Evolutionary conservation across 2,797 vertebrate genomes (phyloP), one percentile per base, ranked within the genome.

Genomic region (Uromys caudimaculatus): DNA sequence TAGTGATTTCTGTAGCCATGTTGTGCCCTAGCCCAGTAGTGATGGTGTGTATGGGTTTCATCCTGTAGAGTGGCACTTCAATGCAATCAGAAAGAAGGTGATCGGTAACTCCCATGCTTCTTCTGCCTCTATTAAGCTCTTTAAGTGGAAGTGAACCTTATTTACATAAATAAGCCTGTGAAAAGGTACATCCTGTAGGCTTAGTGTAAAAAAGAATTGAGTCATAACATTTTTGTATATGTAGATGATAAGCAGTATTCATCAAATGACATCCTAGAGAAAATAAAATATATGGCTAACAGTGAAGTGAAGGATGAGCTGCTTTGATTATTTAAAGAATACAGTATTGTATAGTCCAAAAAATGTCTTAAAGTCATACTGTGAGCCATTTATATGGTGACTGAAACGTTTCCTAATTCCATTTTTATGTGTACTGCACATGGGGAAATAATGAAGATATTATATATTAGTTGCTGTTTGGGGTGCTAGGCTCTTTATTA

Each of bases 401-500:
- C 78, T 92, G 84, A 82, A 76, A 41, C n/a, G 60, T 38, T 90
- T 91, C 73, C 13, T 77, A 54, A 97, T 95, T 69, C 19, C 13
- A 9, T 85, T 24, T 90, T 89, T 35, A 90, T 85, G 3, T 62
- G 2, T 90, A 75, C 56, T 35, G 12, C 24, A 60, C 84, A 32
- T 3, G 24, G 32, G 21, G 88, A 95, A 95, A 93, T 84, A 91
- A 35, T 96, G 86, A 90, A 97, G 96, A 93, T 96, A 81, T 94
- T 94, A 71, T 64, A 77, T 94, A 92, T 84, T 92, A 95, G 35
- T 92, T 96, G 12, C 94, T 94, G 17, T 19, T 95, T 95, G 92
- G 94, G 62, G 27, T 76, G 67, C 96, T 98, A 79, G 96, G 93
- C 58, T 97, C 62, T 95, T 96, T 97, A 95, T 83, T 79, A 94